Evolutionary conservation across 1,140 invertebrate species (phyloP), one percentile per base, ranked within the genome.

Genomic region (Lamellibrachia luymesi): DNA sequence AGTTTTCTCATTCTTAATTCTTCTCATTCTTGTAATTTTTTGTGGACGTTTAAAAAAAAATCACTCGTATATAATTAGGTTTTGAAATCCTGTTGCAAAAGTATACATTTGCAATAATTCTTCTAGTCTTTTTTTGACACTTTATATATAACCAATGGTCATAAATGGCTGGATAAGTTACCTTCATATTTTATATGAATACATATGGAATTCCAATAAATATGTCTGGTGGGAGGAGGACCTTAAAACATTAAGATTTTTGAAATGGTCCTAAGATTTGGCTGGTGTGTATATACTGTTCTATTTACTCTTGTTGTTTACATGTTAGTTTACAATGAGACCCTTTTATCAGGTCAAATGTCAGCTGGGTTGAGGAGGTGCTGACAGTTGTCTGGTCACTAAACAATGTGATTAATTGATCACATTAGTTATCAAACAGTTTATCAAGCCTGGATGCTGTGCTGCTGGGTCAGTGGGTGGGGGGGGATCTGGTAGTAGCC

Each of bases 351-450:
- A 80, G 64, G 64, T 80, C 64, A 80, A 80, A 17, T 80, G 64
- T 80, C 13, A 80, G 8, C 17, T 10, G 64, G 64, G 25, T 80
- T 80, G 25, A 6, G 13, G 25, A 22, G 64, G 64, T 22, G 64
- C 13, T 6, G 64, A 80, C 64, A 80, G 64, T 80, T 22, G 17
- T 10, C 7, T 80, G 64, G 25, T 80, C 64, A 80, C 64, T 80
- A 80, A 80, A 80, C 64, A 80, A 80, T 80, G 64, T 80, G 64
- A 80, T 80, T 80, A 80, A 80, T 80, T 80, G 64, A 22, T 80
- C 6, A 2, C 64, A 80, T 80, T 22, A 80, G 64, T 22, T 80
- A 80, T 80, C 13, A 80, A 80, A 80, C 64, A 38, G 38, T 38
- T 38, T 38, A 38, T 38, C 38, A 38, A 38, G 38, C 64, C 4